Evolutionary conservation across 2,888 invertebrate species (phyloP).

Genomic region (Platycnemis pennipes): DNA sequence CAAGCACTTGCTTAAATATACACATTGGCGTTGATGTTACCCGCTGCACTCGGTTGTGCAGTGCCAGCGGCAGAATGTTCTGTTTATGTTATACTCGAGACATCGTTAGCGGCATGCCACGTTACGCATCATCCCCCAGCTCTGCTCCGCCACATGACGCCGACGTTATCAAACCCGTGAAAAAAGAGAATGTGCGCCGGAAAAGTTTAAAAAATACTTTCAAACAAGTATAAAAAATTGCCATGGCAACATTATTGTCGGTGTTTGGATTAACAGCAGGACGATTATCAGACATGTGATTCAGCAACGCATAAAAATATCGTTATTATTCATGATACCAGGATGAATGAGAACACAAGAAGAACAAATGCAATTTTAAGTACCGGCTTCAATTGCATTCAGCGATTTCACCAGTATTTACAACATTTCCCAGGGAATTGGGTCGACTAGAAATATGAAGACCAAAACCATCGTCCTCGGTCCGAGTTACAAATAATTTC

Average conservation of each 20-base stretch:
- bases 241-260: too few relatives aligned
- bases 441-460: background rate
- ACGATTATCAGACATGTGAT: too few relatives aligned
- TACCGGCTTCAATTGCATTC: background rate
- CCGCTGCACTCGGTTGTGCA: background rate
- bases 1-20: background rate
- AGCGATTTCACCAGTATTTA: background rate
- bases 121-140: background rate
- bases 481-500: constrained; percentile 1
- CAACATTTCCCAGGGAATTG: background rate
- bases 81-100: background rate
- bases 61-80: background rate
- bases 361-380: background rate
- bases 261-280: too few relatives aligned
- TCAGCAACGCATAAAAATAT: too few relatives aligned
- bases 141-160: background rate
- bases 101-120: background rate
- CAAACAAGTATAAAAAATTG: too few relatives aligned
- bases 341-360: too few relatives aligned
- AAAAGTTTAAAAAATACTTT: too few relatives aligned
- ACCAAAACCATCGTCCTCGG: background rate
- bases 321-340: too few relatives aligned
- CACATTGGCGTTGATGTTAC: background rate
- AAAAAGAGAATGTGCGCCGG: background rate
- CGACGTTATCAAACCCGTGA: background rate